phyloP scores from a whole-genome alignment of 2,797 vertebrate genomes.

The Coendou prehensilis region DNA sequence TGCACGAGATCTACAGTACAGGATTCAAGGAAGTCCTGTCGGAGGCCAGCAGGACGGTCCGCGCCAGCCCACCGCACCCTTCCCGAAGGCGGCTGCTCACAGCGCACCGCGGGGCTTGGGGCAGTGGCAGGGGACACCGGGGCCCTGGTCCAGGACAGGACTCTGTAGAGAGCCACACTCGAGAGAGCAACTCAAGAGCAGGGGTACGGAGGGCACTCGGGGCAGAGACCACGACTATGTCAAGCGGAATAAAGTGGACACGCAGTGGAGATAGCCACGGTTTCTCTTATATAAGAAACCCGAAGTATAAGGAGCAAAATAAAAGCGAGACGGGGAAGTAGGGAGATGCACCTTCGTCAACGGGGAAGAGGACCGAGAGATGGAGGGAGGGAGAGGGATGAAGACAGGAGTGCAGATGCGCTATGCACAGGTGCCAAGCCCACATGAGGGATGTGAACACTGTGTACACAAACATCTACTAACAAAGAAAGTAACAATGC shows the following conservation, averaged over 20 bases:
- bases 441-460: background rate
- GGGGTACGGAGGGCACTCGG: background rate
- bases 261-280: background rate
- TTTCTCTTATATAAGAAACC: background rate
- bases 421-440: too few relatives aligned
- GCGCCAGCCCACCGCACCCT: background rate
- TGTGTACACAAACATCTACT: background rate
- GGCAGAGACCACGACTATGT: background rate
- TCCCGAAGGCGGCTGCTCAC: constrained; percentile 37
- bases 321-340: background rate
- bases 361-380: background rate
- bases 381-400: background rate
- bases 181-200: constrained; percentile 1
- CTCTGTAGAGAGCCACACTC: background rate
- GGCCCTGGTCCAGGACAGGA: constrained; percentile 60
- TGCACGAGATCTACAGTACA: background rate
- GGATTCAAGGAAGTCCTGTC: background rate
- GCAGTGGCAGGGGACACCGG: constrained; percentile 32
- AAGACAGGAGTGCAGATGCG: background rate
- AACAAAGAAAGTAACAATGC: background rate
- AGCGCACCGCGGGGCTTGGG: background rate
- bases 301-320: background rate
- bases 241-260: background rate
- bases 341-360: background rate
- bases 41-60: background rate